Evolutionary conservation across 1,140 invertebrate genomes (phyloP).

Genomic region (Megalopta genalis): DNA sequence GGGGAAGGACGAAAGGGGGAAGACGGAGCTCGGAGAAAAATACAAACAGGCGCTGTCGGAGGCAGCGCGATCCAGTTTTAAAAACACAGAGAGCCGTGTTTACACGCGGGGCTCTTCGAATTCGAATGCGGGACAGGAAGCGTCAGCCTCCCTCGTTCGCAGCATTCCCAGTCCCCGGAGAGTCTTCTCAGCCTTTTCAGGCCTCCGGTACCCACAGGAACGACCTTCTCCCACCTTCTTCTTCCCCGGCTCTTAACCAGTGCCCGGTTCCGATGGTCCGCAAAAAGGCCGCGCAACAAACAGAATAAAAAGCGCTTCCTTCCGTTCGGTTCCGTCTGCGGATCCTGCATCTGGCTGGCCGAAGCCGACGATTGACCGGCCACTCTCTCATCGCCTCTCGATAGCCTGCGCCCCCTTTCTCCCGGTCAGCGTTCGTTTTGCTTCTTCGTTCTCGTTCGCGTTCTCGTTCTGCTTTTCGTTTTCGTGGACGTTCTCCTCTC

Average conservation of each 20-base stretch:
- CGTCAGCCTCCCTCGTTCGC: constrained; percentile 44
- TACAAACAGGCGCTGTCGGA: not conserved
- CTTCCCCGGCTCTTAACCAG: too few species aligned
- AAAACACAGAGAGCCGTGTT: constrained; percentile 22
- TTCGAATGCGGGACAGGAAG: constrained; percentile 65
- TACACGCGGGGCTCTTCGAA: constrained; percentile 33
- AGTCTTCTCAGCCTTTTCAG: too few species aligned
- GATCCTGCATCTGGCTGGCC: constrained; percentile 65
- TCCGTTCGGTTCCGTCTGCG: constrained; percentile 72
- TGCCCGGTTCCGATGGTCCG: constrained; percentile 20
- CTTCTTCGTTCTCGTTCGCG: constrained; percentile 11
- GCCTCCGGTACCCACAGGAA: constrained; percentile 35
- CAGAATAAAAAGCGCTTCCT: constrained; percentile 76
- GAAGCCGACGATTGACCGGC: constrained; percentile 37
- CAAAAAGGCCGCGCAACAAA: constrained; percentile 69
- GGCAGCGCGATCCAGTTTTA: constrained; percentile 29
- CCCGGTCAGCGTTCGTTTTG: constrained; percentile 3
- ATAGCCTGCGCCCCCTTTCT: constrained; percentile 3
- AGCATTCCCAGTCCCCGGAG: constrained; percentile 4
- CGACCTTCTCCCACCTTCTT: constrained; percentile 33
- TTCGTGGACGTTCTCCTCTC: not conserved
- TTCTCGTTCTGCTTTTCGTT: not conserved
- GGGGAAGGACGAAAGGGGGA: too few species aligned
- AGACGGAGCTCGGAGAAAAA: not conserved
- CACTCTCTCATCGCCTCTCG: constrained; percentile 37